phyloP scores from a whole-genome alignment of 2,888 invertebrate genomes.

The Seira sanloemensis region DNA sequence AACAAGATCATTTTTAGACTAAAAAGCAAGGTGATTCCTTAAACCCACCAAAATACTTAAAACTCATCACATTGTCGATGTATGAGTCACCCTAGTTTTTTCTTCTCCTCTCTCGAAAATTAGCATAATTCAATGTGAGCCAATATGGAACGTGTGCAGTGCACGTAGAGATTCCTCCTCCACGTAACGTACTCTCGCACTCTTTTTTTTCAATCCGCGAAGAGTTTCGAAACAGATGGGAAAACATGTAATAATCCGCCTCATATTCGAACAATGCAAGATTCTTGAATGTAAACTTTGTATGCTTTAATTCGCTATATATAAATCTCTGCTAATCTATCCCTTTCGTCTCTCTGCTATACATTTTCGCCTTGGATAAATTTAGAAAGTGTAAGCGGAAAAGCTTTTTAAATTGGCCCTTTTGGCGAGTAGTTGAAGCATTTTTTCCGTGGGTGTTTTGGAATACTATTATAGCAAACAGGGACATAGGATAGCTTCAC shows the following conservation, averaged over 20 bases:
- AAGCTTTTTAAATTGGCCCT: slow-evolving; percentile 64
- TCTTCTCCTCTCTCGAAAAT: neutral
- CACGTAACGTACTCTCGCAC: too few species aligned
- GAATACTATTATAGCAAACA: slow-evolving; percentile 68
- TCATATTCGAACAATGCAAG: neutral
- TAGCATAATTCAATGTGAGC: neutral
- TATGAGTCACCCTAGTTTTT: slow-evolving; percentile 37
- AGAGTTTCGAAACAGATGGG: neutral
- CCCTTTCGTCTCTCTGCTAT: too few species aligned
- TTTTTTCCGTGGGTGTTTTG: slow-evolving; percentile 68
- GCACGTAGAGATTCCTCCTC: neutral
- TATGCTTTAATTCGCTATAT: too few species aligned
- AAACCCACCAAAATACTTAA: neutral
- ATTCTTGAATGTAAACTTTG: neutral
- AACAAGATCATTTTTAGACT: too few species aligned
- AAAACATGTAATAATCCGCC: neutral
- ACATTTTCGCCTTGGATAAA: slow-evolving; percentile 55
- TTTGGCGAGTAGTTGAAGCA: slow-evolving; percentile 69
- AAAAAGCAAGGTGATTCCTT: neutral
- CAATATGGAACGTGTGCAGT: neutral
- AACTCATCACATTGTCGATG: slow-evolving; percentile 8
- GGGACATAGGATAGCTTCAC: slow-evolving; percentile 67
- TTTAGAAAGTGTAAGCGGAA: slow-evolving; percentile 72
- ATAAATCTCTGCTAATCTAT: neutral
- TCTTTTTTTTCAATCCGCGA: too few species aligned